Base-by-base conservation (phyloP, 64 coral and sea anemone species). In the Montipora sp. region DNA sequence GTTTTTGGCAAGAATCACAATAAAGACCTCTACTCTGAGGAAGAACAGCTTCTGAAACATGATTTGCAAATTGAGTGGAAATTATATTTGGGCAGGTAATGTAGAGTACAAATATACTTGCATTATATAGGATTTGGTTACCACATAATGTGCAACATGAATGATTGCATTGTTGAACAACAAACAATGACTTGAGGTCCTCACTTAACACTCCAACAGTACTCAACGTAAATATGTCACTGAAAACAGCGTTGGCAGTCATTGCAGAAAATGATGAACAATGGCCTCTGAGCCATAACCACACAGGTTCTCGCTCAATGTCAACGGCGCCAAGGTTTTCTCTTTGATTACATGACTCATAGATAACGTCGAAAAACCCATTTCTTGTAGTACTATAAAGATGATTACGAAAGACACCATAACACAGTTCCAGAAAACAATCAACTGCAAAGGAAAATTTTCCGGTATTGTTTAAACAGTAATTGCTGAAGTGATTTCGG, bases 361-460 rank as follows among this genome's bases (percentile, higher is more conserved):
- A 77, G 75, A 77, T 77, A 50, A 77, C 11, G 9, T 77, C 13
- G n/a, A 78, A 78, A 78, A 78, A 78, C 13, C 21, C 76, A 55
- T 55, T 55, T 55, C 51, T 5, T 55, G 9, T 55, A 55, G 51
- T 78, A 15, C 18, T 78, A 15, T 78, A 47, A 78, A 78, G 76
- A 78, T 78, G 47, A 78, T 78, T 51, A 19, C 76, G 7, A 78
- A 78, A 78, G 51, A 78, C 76, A 78, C 13, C 13, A 78, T 78
- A 78, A 78, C 76, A 78, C 18, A 78, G 46, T 47, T 78, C 47
- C 4, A 78, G 76, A 19, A 78, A 78, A 19, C 76, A 78, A 78
- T 78, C 76, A 78, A 78, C 76, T 78, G 76, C 76, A 78, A 11
- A 78, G 18, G 76, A 78, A 78, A 78, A 78, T 50, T 78, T 51